Evolutionary conservation across 2,113 vertebrate genomes (phyloP).

Genomic region (Hippocampus comes): DNA sequence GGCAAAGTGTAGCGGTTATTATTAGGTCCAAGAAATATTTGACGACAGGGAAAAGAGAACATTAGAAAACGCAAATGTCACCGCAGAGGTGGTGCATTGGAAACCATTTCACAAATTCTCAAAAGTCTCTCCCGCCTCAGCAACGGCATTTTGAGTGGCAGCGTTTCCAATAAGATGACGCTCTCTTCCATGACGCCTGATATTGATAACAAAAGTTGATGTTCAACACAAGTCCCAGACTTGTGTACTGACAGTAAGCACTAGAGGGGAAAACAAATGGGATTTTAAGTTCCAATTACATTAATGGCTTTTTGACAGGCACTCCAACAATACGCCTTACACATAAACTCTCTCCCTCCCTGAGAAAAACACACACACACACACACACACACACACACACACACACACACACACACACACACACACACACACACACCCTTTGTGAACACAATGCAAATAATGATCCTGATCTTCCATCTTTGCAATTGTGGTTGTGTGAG

Average conservation of each 20-base stretch:
- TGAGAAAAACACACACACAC: constrained; percentile 11
- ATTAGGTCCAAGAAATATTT: constrained; percentile 10
- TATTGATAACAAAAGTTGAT: constrained; percentile 59
- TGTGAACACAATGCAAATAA: constrained; percentile 60
- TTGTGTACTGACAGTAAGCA: constrained; percentile 52
- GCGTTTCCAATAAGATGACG: constrained; percentile 50
- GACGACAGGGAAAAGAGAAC: constrained; percentile 11
- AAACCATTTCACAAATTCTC: constrained; percentile 1
- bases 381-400: constrained; percentile 5
- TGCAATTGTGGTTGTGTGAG: constrained; percentile 57
- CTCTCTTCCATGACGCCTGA: constrained; percentile 51
- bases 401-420: constrained; percentile 16
- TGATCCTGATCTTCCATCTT: constrained; percentile 45
- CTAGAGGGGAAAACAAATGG: constrained; percentile 62
- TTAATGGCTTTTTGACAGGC: constrained; percentile 65
- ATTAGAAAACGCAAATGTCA: constrained; percentile 10
- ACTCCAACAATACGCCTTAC: constrained; percentile 47
- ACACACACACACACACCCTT: constrained; percentile 19
- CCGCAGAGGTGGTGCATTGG: background rate
- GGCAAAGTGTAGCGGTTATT: background rate
- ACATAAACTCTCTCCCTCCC: constrained; percentile 11
- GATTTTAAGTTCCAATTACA: constrained; percentile 72
- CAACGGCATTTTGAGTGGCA: constrained; percentile 42
- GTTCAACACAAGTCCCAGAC: constrained; percentile 51
- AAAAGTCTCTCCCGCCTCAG: constrained; percentile 15